Base-by-base conservation (phyloP, 2,113 vertebrate genomes). In the Irena cyanogastra region DNA sequence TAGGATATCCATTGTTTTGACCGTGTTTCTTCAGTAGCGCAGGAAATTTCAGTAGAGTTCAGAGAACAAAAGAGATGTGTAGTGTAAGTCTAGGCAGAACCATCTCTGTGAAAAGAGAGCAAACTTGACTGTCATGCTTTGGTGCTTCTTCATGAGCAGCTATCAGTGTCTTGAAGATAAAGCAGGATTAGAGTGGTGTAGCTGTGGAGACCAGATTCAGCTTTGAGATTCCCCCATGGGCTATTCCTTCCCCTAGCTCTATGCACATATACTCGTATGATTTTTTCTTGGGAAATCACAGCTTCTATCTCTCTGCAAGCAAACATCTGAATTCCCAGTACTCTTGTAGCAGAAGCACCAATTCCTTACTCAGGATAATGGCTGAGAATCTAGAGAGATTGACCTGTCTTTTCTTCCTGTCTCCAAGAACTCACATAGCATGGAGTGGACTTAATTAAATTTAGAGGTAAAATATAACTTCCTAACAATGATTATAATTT, bases 181-280 rank as follows among this genome's bases (percentile, higher is more conserved):
- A 59, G 44, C 35, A 82, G 17, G 31, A 50, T 87, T 83, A 52
- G 31, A 52, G 26, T 5, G 0, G 10, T 56, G 5, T 80, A 60
- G 53, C 65, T 71, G n/a, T 68, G 63, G 27, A 76, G 21, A 26
- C 10, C 56, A 37, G 5, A 54, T 60, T n/a, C 35, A 24, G 28
- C 42, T 53, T 72, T 56, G 52, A 74, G 68, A 50, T 66, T 95
- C 16, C 35, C 13, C 30, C 20, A 8, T 27, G 1, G 2, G 12
- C 47, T 68, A 1, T 72, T 74, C 22, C 19, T 94, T 65, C 30
- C 19, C 16, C 28, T 15, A 81, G 0, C 4, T 83, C 31, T 75
- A 8, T 72, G 7, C 18, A 13, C 10, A 23, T 71, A 13, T 13
- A 41, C 3, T 52, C 0, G 0, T 52, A n/a, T 35, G 20, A 17